phyloP scores from a whole-genome alignment of 2,888 invertebrate genomes.

The Endomychus coccineus region DNA sequence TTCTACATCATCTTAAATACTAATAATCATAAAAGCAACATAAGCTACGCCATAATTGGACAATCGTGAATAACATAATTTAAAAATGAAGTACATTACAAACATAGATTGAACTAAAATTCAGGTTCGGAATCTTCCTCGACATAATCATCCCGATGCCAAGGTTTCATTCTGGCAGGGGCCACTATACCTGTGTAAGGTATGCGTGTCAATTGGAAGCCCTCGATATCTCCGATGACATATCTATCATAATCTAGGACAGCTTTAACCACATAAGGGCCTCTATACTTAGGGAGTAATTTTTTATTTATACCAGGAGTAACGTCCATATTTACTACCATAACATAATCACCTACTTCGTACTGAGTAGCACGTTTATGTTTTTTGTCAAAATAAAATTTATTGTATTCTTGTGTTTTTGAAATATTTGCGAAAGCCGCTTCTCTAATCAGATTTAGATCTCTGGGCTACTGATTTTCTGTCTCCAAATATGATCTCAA shows the following conservation, averaged over 20 bases:
- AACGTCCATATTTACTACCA: slow-evolving; percentile 22
- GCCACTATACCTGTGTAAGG: slow-evolving; percentile 9
- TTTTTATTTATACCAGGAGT: slow-evolving; percentile 21
- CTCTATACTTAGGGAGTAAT: slow-evolving; percentile 22
- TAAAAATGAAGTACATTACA: too few species aligned
- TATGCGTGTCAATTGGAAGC: slow-evolving; percentile 13
- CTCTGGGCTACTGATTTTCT: too few species aligned
- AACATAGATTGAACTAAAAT: too few species aligned
- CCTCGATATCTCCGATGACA: slow-evolving; percentile 17
- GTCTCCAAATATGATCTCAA: slow-evolving; percentile 10
- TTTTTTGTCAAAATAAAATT: slow-evolving; percentile 1
- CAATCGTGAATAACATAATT: too few species aligned
- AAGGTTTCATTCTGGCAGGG: slow-evolving; percentile 7
- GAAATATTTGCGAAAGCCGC: slow-evolving; percentile 11
- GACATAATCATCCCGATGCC: slow-evolving; percentile 2
- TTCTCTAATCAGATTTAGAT: slow-evolving; percentile 8
- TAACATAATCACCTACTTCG: slow-evolving; percentile 20
- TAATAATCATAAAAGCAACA: too few species aligned
- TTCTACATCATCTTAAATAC: too few species aligned
- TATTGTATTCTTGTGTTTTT: slow-evolving; percentile 10
- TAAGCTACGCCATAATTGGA: too few species aligned
- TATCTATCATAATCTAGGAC: slow-evolving; percentile 22
- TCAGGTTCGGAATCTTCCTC: too few species aligned
- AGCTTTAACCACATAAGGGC: slow-evolving; percentile 22
- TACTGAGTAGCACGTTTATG: slow-evolving; percentile 1